Evolutionary conservation across 2,888 invertebrate genomes (phyloP), one percentile per base, ranked within the genome.

Genomic region (Drosophila buzzatii): DNA sequence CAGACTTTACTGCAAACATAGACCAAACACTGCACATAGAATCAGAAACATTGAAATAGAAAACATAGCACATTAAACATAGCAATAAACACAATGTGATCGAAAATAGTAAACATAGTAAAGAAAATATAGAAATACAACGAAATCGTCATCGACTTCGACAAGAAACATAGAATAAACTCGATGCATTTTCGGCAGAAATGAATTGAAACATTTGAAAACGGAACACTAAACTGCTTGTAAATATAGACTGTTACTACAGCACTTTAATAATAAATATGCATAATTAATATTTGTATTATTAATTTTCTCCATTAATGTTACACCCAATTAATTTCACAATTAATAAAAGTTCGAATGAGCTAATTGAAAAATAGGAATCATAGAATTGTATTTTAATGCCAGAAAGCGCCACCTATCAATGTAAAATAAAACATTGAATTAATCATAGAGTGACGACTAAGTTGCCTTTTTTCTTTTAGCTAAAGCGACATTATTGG

Each of bases 11-110:
- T 31, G 6, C 1, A 45, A 45, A 16, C 14, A 65, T 42, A 6
- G 23, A 35, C 6, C 12, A n/a, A 23, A 16, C 5, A 47, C 8
- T 14, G 2, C 2, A 18, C n/a, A n/a, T 41, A 39, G 39, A 39
- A 23, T n/a, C 0, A 0, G 0, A 3, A 12, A 27, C 20, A 9
- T 42, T 5, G 18, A 16, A 49, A 31, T n/a, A 0, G 5, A 18
- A 10, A n/a, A 49, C 47, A 27, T 37, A 12, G 27, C 60, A 49
- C 10, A 55, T 58, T 6, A 18, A 33, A 44, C 7, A 56, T 49
- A 35, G 49, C 31, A 31, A 9, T n/a, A n/a, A 31, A 20, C 16
- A 2, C 10, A 39, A 14, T 1, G 9, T 20, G 16, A 12, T 16
- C 16, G 27, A 14, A n/a, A n/a, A n/a, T n/a, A n/a, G n/a, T n/a